phyloP scores from a whole-genome alignment of 2,797 vertebrate genomes.

The Artibeus lituratus region DNA sequence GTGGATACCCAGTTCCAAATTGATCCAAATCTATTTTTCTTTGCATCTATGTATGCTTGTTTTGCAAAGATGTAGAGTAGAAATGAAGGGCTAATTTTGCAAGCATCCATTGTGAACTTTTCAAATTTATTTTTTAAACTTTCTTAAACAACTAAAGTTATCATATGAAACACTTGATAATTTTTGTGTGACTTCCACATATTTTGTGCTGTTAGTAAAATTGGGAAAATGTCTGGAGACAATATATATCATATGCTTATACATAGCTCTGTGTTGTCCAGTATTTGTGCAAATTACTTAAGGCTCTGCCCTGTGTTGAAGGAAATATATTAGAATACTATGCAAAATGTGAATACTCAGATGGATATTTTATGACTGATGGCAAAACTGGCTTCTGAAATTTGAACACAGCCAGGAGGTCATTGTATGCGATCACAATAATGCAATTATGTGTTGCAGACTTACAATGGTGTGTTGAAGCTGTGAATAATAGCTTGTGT shows the following conservation, averaged over 20 bases:
- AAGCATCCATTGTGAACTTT: background rate
- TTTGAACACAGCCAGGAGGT: constrained; percentile 36
- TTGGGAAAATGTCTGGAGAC: constrained; percentile 71
- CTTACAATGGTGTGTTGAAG: constrained; percentile 32
- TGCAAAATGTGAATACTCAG: constrained; percentile 58
- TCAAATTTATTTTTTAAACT: constrained; percentile 43
- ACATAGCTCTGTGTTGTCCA: constrained; percentile 47
- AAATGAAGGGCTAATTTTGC: constrained; percentile 42
- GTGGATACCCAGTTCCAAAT: background rate
- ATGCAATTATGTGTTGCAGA: constrained; percentile 14
- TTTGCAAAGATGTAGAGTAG: constrained; percentile 9
- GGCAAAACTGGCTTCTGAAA: constrained; percentile 61
- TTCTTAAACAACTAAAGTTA: constrained; percentile 49
- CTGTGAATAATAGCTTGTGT: constrained; percentile 18
- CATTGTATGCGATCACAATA: constrained; percentile 54
- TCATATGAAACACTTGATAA: constrained; percentile 33
- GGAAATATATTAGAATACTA: constrained; percentile 15
- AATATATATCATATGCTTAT: constrained; percentile 67
- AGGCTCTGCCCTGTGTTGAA: background rate
- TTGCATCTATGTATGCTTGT: background rate
- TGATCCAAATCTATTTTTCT: constrained; percentile 35
- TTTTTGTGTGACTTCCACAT: constrained; percentile 33
- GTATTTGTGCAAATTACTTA: constrained; percentile 45
- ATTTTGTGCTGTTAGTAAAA: constrained; percentile 67
- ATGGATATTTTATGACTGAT: constrained; percentile 67